A percentile compares a stretch with the other conserved stretches of the same genome.
Evolutionary conservation across 2,797 vertebrate species (phyloP).

Genomic region (Emydoidea blandingii): DNA sequence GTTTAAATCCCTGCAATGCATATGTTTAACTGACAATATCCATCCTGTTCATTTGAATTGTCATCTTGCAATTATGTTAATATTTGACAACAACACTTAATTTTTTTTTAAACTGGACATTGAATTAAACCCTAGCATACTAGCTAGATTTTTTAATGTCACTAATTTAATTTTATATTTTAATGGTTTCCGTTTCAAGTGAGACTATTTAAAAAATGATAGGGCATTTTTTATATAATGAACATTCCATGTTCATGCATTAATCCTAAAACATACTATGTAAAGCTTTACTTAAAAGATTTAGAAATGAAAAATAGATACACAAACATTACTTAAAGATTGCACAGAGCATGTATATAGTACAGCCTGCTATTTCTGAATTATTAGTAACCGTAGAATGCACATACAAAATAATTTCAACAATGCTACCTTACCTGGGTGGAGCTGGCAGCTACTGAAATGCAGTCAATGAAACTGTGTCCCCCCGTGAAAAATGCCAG

Average conservation of each 20-base stretch:
- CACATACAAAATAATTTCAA: slow-evolving; percentile 71
- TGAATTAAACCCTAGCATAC: neutral
- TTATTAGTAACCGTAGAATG: slow-evolving; percentile 63
- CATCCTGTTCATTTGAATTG: neutral
- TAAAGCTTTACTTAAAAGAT: neutral
- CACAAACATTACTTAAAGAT: neutral
- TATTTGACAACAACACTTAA: neutral
- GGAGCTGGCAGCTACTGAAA: slow-evolving; percentile 88
- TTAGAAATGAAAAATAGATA: slow-evolving; percentile 44
- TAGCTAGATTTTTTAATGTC: slow-evolving; percentile 36
- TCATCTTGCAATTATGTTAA: neutral
- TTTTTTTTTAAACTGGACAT: neutral
- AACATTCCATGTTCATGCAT: slow-evolving; percentile 22
- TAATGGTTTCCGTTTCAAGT: slow-evolving; percentile 48
- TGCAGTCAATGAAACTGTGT: slow-evolving; percentile 97
- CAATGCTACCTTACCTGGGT: slow-evolving; percentile 90
- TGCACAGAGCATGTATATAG: neutral
- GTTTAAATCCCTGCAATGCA: neutral
- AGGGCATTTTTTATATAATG: neutral
- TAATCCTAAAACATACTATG: neutral
- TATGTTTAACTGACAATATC: neutral
- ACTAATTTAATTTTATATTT: slow-evolving; percentile 38
- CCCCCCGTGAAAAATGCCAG: slow-evolving; percentile 94
- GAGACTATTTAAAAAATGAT: slow-evolving; percentile 35
- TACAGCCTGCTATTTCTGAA: slow-evolving; percentile 11